phyloP scores from a whole-genome alignment of 2,113 vertebrate genomes.

The Phalacrocorax pelagicus region DNA sequence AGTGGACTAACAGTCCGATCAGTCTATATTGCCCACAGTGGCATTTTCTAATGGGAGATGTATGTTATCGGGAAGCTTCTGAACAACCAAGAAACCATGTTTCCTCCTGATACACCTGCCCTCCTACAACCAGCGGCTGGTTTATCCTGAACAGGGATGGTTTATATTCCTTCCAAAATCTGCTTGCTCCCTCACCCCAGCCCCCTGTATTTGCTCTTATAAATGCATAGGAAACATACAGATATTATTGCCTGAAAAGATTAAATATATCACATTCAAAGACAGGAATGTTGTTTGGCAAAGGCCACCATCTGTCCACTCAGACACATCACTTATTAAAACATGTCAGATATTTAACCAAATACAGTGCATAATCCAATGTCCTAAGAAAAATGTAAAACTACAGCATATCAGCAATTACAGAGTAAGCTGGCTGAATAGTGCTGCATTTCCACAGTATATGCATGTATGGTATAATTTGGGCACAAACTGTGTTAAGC shows the following conservation, averaged over 20 bases:
- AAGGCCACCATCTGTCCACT: background rate
- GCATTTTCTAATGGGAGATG: background rate
- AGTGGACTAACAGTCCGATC: background rate
- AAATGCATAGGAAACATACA: background rate
- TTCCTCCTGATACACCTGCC: background rate
- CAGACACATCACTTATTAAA: background rate
- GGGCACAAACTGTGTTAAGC: background rate
- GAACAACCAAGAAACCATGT: accelerated
- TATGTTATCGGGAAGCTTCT: background rate
- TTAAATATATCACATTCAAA: background rate
- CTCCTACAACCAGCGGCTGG: background rate
- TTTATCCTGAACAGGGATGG: background rate
- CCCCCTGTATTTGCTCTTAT: background rate
- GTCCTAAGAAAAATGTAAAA: background rate
- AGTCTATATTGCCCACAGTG: background rate
- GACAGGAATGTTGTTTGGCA: background rate
- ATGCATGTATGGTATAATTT: background rate
- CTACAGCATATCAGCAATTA: background rate
- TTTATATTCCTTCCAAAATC: background rate
- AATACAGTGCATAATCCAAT: background rate
- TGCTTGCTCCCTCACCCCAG: background rate
- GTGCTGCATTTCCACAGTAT: background rate
- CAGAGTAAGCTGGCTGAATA: background rate
- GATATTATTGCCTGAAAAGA: background rate
- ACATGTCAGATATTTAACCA: background rate